Conservation (phyloP, 2,113 vertebrate genomes). For the Rhodinocichla rosea region DNA sequence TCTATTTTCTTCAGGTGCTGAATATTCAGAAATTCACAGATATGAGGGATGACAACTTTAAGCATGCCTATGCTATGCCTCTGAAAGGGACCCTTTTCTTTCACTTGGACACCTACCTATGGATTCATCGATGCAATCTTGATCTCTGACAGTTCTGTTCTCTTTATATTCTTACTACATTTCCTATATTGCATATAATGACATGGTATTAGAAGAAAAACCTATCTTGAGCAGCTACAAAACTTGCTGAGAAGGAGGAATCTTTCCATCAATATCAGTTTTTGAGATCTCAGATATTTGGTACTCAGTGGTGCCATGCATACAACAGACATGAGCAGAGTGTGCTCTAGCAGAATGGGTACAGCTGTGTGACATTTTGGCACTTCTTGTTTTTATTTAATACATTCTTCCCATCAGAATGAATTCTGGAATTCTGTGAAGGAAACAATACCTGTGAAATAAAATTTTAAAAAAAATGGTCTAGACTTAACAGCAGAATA, state of each 20-base stretch:
- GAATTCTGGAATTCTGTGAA: not conserved
- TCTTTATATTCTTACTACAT: not conserved
- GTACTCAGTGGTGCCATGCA: not conserved
- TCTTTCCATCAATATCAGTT: not conserved
- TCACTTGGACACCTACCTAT: not conserved
- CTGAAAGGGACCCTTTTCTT: not conserved
- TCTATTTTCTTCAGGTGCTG: not conserved
- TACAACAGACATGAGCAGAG: not conserved
- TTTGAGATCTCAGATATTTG: not conserved
- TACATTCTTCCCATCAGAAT: not conserved
- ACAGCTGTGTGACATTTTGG: not conserved
- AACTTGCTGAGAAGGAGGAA: not conserved
- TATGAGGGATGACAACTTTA: not conserved
- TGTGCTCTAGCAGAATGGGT: not conserved
- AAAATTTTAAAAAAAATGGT: not conserved
- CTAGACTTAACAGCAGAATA: not conserved
- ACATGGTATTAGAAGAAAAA: not conserved
- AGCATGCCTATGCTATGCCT: not conserved
- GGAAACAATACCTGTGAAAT: not conserved
- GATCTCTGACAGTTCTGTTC: not conserved
- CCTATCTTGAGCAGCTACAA: not conserved
- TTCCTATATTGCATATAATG: not conserved
- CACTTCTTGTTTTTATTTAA: not conserved
- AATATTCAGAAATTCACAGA: not conserved
- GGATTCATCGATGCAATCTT: not conserved